Conservation (phyloP, 1,140 invertebrate species). For the Cotesia chilonis region DNA sequence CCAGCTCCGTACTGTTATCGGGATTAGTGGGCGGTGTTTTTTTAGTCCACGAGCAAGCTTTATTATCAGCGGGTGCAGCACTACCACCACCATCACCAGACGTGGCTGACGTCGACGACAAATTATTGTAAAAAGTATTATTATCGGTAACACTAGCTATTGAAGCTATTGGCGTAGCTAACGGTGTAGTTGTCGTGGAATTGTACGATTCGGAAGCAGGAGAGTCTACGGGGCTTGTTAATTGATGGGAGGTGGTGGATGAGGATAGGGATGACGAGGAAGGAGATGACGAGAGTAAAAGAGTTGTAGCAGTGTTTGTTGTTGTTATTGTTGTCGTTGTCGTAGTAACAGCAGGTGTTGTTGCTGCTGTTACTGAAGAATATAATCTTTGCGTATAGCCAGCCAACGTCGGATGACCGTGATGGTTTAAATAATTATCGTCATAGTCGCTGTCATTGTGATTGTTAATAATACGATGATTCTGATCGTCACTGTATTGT, state of each 20-base stretch:
- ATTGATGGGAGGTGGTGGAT: conserved; percentile 1
- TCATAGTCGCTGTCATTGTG: conserved; percentile 1
- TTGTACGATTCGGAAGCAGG: conserved; percentile 13
- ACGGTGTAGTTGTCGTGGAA: background rate
- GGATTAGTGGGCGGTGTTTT: conserved; percentile 32
- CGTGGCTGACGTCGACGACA: conserved; percentile 26
- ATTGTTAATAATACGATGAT: no score
- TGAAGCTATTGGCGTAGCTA: background rate
- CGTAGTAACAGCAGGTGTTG: background rate
- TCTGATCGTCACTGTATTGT: no score
- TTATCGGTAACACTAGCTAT: background rate
- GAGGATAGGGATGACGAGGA: conserved; percentile 5
- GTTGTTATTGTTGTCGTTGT: background rate
- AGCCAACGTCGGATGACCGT: conserved; percentile 22
- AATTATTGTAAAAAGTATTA: background rate
- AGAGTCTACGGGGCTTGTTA: background rate
- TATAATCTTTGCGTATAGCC: conserved; percentile 5
- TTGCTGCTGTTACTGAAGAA: background rate
- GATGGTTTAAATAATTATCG: conserved; percentile 15
- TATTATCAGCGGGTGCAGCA: conserved; percentile 34
- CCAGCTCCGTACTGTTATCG: conserved; percentile 51
- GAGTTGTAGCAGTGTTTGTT: background rate
- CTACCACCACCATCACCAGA: conserved; percentile 38
- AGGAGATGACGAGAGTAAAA: background rate
- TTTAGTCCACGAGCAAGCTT: conserved; percentile 28